A percentile compares a stretch with the other conserved stretches of the same genome.
Evolutionary conservation across 2,113 vertebrate species (phyloP).

Genomic region (Propithecus coquereli): DNA sequence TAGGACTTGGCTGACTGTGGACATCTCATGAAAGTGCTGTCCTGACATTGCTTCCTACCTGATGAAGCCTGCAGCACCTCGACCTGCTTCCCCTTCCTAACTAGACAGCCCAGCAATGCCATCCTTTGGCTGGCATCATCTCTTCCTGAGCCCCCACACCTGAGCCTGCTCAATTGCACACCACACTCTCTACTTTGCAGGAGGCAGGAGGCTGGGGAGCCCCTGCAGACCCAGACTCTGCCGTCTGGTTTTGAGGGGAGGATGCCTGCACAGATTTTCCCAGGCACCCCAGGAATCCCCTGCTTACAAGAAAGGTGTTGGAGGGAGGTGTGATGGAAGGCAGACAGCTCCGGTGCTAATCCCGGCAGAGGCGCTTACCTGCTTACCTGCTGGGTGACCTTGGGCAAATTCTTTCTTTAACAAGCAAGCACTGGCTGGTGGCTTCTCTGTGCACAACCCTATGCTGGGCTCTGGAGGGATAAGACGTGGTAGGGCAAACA

Average conservation of each 20-base stretch:
- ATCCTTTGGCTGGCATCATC: background rate
- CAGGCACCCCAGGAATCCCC: background rate
- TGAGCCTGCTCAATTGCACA: background rate
- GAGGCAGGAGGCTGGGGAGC: background rate
- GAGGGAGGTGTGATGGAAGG: background rate
- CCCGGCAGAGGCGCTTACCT: background rate
- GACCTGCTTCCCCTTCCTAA: background rate
- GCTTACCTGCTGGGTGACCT: background rate
- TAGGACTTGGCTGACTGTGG: background rate
- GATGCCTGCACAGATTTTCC: background rate
- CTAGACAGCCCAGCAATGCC: background rate
- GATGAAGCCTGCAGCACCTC: background rate
- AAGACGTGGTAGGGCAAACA: background rate
- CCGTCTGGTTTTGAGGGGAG: background rate
- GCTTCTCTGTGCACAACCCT: background rate
- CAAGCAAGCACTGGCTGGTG: background rate
- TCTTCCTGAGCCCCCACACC: background rate
- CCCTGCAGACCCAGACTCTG: background rate
- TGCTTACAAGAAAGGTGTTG: background rate
- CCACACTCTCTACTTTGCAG: background rate
- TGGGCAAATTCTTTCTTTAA: background rate
- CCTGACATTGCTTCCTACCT: background rate
- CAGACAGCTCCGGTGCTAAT: background rate
- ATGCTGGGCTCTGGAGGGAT: background rate
- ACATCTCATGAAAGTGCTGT: background rate